A percentile compares a stretch with the other conserved stretches of the same genome.
phyloP scores from a whole-genome alignment of 2,113 vertebrate species.

The Paramisgurnus dabryanus region DNA sequence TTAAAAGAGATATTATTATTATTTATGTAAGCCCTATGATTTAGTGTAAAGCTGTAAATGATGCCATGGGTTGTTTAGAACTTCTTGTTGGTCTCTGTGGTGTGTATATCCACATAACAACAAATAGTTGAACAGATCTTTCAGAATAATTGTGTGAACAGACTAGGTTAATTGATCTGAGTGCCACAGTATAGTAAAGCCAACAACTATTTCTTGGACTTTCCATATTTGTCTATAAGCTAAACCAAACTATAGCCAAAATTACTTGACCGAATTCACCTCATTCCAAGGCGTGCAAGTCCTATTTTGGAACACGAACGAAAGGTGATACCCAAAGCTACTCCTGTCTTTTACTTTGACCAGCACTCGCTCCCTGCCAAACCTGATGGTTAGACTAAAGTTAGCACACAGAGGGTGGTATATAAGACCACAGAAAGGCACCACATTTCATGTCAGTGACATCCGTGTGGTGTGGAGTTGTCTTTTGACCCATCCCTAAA shows the following conservation, averaged over 20 bases:
- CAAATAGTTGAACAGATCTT: background rate
- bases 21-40: background rate
- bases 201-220: conserved; percentile 53
- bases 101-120: background rate
- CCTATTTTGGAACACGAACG: conserved; percentile 72
- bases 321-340: conserved; percentile 65
- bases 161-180: conserved; percentile 44
- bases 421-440: conserved; percentile 70
- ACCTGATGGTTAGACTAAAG: conserved; percentile 77
- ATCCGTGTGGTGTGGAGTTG: conserved; percentile 72
- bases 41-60: background rate
- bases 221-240: conserved; percentile 73
- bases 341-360: conserved; percentile 68
- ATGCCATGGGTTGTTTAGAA: background rate
- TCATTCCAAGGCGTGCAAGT: conserved; percentile 74
- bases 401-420: conserved; percentile 72
- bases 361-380: conserved; percentile 73
- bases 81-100: background rate
- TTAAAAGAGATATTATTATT: too few species aligned
- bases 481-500: conserved; percentile 69
- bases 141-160: background rate
- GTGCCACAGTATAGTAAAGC: conserved; percentile 29
- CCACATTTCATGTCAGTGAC: conserved; percentile 73
- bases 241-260: conserved; percentile 63
- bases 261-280: conserved; percentile 73